These are phyloP conservation scores for Malacosoma neustria DNA, from an alignment of 2,888 invertebrate species.

Conservation along the genomic window DNA sequence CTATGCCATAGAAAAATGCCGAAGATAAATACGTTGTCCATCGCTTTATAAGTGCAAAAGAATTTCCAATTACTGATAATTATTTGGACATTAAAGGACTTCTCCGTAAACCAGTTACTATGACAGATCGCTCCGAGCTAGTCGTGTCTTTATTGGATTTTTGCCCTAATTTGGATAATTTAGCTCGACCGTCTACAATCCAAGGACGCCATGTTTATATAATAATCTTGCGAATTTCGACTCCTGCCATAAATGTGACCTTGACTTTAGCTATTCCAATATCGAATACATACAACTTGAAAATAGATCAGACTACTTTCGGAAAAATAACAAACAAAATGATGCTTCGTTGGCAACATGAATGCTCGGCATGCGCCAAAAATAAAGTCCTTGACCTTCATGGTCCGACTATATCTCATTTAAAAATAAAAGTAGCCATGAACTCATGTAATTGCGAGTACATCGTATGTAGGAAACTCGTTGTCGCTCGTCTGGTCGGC, in stretches of 20 bases:
- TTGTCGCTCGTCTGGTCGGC: slow-evolving; percentile 46
- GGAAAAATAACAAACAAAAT: too few species aligned
- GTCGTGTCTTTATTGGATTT: slow-evolving; percentile 6
- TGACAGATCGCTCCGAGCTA: slow-evolving; percentile 9
- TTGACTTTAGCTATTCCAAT: too few species aligned
- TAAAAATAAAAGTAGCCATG: slow-evolving; percentile 67
- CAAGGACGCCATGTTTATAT: neutral
- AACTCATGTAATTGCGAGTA: slow-evolving; percentile 52
- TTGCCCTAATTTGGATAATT: slow-evolving; percentile 2
- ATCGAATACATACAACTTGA: too few species aligned
- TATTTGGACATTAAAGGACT: slow-evolving; percentile 25
- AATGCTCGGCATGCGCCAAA: slow-evolving; percentile 51
- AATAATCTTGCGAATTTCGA: too few species aligned
- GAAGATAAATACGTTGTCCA: slow-evolving; percentile 30
- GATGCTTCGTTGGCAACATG: slow-evolving; percentile 46
- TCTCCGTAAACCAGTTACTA: slow-evolving; percentile 17
- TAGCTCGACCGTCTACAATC: neutral
- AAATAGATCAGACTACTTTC: too few species aligned
- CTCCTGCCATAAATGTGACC: too few species aligned
- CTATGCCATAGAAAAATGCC: slow-evolving; percentile 36
- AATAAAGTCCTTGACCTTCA: slow-evolving; percentile 67
- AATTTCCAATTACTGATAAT: slow-evolving; percentile 32
- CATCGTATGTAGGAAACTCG: slow-evolving; percentile 50
- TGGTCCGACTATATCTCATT: slow-evolving; percentile 46
- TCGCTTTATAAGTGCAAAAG: slow-evolving; percentile 23